Evolutionary conservation across 2,888 invertebrate species (phyloP), one percentile per base, ranked within the genome.

Genomic region (Ormia ochracea): DNA sequence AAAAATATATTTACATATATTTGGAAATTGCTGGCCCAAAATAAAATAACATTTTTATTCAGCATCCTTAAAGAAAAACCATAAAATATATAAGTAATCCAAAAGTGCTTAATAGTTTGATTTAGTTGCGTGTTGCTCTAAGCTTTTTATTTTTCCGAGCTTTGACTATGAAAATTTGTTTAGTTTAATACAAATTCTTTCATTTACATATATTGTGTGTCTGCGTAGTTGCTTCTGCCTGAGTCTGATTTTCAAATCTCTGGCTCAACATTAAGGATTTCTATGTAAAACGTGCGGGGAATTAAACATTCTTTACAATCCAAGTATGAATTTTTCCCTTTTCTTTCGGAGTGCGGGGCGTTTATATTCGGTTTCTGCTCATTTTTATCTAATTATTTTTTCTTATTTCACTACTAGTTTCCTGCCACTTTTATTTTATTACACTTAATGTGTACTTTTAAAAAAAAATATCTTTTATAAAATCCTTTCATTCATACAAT

Each of bases 241-340:
- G 52, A 52, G 72, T 61, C 41, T 43, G 33, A 21, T 45, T 68
- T 78, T 61, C 14, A 36, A 56, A 58, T 59, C 48, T 52, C 58
- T 23, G 7, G 33, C 48, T 45, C 43, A 10, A 17, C 56, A 10
- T 43, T 77, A 38, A 66, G 61, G 33, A 72, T 36, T 70, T 50
- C 43, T 72, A 75, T 78, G 81, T 74, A 75, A 81, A 81, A 81
- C 81, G 81, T 81, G 81, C 81, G 63, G 72, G 68, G 81, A 81
- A 78, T 81, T 75, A 74, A 78, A 78, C 59, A 50, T 54, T 69
- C 66, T 54, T 14, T 48, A 26, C 17, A 61, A 50, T 31, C 41
- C 2, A 41, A 52, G 50, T 61, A 14, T 59, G 4, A 58, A 26
- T 65, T 50, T 66, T 31, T 4, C 6, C 17, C 7, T 41, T 7